Evolutionary conservation across 2,113 vertebrate species (phyloP).

Genomic region (Daubentonia madagascariensis): DNA sequence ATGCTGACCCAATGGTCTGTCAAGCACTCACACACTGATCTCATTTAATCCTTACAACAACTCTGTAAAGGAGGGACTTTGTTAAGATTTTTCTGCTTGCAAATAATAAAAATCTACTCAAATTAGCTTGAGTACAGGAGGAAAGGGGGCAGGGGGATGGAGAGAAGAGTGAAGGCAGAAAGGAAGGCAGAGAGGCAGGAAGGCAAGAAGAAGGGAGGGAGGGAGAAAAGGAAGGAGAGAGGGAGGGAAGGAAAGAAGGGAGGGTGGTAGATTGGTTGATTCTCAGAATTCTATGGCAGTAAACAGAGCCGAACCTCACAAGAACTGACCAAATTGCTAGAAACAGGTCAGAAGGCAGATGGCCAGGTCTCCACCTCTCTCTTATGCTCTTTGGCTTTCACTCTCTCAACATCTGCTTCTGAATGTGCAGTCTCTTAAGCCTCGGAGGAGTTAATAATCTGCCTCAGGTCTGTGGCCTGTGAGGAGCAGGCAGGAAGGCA

Average conservation of each 20-base stretch:
- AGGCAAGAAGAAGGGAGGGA: fast-evolving
- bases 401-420: neutral
- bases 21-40: neutral
- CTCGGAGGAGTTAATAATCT: neutral
- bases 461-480: neutral
- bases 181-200: neutral
- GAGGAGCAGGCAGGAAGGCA: neutral
- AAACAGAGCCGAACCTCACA: neutral
- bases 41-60: neutral
- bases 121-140: neutral
- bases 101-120: neutral
- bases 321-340: neutral
- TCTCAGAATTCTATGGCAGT: neutral
- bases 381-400: neutral
- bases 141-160: neutral
- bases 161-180: fast-evolving
- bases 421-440: neutral
- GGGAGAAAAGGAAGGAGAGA: too few relatives aligned
- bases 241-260: neutral
- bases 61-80: neutral
- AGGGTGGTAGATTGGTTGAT: neutral
- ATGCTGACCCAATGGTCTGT: too few relatives aligned
- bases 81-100: neutral
- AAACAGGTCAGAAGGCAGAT: neutral
- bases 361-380: neutral